Conservation (phyloP, 2,113 vertebrate genomes). For the Sciurus niger region DNA sequence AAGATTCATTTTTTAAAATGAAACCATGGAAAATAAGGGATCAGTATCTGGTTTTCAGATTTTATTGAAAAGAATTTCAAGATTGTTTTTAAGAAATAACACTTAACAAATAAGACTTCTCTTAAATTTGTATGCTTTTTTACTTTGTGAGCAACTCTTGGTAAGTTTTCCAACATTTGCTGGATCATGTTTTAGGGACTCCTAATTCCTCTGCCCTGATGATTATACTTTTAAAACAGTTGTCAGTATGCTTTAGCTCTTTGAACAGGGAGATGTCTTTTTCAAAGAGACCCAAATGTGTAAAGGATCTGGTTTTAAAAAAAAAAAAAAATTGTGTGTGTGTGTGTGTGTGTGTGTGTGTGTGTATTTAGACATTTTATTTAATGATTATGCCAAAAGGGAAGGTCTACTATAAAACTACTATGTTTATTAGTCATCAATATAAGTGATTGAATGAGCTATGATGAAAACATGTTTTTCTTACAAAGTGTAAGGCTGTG, state of each 20-base stretch:
- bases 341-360: no score
- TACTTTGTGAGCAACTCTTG: neutral
- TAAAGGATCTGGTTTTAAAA: neutral
- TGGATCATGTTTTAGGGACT: neutral
- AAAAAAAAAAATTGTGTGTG: no score
- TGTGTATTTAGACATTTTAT: neutral
- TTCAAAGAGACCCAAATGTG: neutral
- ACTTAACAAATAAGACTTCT: neutral
- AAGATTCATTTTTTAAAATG: slow-evolving; percentile 7
- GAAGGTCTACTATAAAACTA: neutral
- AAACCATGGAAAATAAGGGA: neutral
- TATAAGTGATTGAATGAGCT: neutral
- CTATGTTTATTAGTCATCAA: neutral
- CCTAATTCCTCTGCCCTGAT: neutral
- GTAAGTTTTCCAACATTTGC: neutral
- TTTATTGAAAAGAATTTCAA: slow-evolving; percentile 52
- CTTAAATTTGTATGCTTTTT: neutral
- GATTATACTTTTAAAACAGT: neutral
- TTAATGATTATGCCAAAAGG: slow-evolving; percentile 14
- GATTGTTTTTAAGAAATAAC: slow-evolving; percentile 11
- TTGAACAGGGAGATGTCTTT: neutral
- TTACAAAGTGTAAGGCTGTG: neutral
- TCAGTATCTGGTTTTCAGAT: slow-evolving; percentile 15
- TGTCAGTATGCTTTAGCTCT: neutral
- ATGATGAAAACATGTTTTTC: neutral